Evolutionary conservation across 2,113 vertebrate species (phyloP), one percentile per base, ranked within the genome.

Genomic region (Ammospiza caudacuta): DNA sequence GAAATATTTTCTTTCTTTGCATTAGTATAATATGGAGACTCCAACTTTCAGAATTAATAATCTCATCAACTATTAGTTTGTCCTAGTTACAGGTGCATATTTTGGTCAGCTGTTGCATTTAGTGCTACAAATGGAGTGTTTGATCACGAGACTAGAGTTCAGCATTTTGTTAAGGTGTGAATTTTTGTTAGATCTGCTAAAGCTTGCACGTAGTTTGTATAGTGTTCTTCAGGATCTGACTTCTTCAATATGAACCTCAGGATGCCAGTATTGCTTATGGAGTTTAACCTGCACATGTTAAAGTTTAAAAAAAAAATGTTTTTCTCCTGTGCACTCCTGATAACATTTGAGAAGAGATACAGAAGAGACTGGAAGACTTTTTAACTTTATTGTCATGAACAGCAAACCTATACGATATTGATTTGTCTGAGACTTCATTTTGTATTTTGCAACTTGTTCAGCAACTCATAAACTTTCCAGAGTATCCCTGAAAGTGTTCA

Each of bases 371-470:
- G 16, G 23, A 54, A 68, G n/a, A 29, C 1, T 54, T 59, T 41
- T 68, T 54, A 41, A 35, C 17, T 68, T 75, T 47, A 61, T 46
- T 68, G 24, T 54, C 14, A 12, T 54, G n/a, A 55, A 27, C 17
- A 47, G 5, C 6, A 29, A 47, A 35, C 20, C 47, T 54, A 3
- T 62, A 19, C 0, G 1, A n/a, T 69, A 69, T 0, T 68, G 47
- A 27, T 69, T 62, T 54, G 25, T 68, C 20, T 61, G 69, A 67
- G 46, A 61, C 47, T 68, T 47, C 25, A 14, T 68, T 49, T 47
- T 47, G 24, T 68, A 9, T 59, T 61, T 61, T 68, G 20, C 25
- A 54, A n/a, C 29, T 54, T 82, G 47, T 28, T 54, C 54, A 54
- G 28, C 16, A 29, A 3, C 27, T 82, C 28, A 9, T 59, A n/a